Evolutionary conservation across 2,113 vertebrate genomes (phyloP), one percentile per base, ranked within the genome.

Genomic region (Austrofundulus limnaeus): DNA sequence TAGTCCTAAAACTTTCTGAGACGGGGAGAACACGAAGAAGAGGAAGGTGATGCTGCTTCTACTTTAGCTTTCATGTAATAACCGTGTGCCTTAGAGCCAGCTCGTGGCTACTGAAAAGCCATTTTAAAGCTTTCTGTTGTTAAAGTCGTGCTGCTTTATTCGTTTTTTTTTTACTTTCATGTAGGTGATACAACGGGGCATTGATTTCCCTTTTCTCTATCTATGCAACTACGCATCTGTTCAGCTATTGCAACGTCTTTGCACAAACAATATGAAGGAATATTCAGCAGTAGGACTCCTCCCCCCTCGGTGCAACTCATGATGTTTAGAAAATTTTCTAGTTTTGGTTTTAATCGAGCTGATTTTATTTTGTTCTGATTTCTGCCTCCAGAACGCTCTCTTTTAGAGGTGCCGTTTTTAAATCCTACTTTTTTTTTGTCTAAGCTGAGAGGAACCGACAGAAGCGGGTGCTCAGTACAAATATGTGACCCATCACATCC

Each of bases 41-140:
- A 72, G 72, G 72, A 66, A 16, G 73, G 17, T 45, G 70, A 52
- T 70, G 80, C 64, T 81, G 65, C 76, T 78, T 81, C 73, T 65
- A 72, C 61, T 75, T 73, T 60, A 85, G 76, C 75, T 82, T 86
- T 84, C 77, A 69, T 81, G 60, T 79, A 79, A 70, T 72, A 71
- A 74, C 64, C 69, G 70, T 72, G 90, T 91, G 90, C 88, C 91
- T 91, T 91, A 85, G 71, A 86, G 81, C 77, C 84, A 78, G 58
- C 50, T 62, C 8, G 43, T 49, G 61, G 77, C 75, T 72, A 61
- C 57, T 53, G 46, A 76, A 69, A 84, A 66, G 61, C 77, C 67
- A 76, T 83, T 80, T 69, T 43, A 59, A 63, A 78, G 66, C 75
- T 66, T 61, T 50, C 61, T 53, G 73, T 72, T 79, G 79, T 70